phyloP scores from a whole-genome alignment of 2,888 invertebrate genomes.

The Acanthosepion pharaonis region DNA sequence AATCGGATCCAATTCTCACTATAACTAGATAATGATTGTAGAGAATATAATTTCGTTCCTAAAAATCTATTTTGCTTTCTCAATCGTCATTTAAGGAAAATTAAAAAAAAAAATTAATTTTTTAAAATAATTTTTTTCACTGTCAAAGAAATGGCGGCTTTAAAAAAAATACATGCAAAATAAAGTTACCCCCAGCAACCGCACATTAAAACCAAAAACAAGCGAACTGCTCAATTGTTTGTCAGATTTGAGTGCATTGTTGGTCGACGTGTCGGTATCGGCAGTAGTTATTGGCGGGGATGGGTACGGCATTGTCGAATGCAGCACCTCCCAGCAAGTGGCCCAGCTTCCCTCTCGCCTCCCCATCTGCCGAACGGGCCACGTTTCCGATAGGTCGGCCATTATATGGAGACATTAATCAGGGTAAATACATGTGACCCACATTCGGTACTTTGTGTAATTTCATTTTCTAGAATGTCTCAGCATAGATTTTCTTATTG shows the following conservation, averaged over 20 bases:
- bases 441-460: constrained; percentile 33
- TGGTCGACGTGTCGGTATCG: no score
- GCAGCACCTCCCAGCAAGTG: background rate
- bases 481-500: constrained; percentile 23
- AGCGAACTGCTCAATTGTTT: background rate
- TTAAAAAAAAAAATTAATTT: no score
- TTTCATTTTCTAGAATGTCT: constrained; percentile 21
- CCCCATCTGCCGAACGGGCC: background rate
- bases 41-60: no score
- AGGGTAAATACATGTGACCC: constrained; percentile 22
- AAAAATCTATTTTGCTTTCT: no score
- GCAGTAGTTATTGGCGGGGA: background rate
- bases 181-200: background rate
- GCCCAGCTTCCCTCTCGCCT: background rate
- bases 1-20: no score
- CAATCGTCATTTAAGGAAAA: no score
- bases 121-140: no score
- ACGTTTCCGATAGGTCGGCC: constrained; percentile 21
- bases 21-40: no score
- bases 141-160: no score
- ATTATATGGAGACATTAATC: background rate
- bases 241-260: constrained; percentile 4
- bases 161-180: no score
- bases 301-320: background rate
- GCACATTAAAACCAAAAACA: background rate